phyloP scores from a whole-genome alignment of 2,888 invertebrate genomes.

The Apeira syringaria region DNA sequence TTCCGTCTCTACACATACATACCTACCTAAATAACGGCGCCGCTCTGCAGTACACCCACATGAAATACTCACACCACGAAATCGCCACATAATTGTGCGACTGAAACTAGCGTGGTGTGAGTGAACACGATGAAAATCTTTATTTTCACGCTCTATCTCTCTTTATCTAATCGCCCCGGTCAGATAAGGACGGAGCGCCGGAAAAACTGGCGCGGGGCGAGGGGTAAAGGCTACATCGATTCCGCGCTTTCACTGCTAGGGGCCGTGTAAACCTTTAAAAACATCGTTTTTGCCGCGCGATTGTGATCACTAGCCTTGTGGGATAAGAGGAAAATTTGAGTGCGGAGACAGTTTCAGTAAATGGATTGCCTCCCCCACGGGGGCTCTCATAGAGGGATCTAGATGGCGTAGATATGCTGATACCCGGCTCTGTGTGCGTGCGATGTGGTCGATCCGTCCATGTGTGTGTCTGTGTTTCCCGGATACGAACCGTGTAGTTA shows the following conservation, averaged over 20 bases:
- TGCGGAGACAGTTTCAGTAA: conserved; percentile 64
- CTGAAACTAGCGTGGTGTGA: conserved; percentile 72
- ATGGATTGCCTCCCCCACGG: conserved; percentile 83
- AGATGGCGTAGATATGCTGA: conserved; percentile 83
- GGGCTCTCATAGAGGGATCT: conserved; percentile 83
- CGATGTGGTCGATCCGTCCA: conserved; percentile 42
- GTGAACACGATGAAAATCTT: conserved; percentile 84
- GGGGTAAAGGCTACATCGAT: conserved; percentile 84
- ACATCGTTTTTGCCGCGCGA: conserved; percentile 75
- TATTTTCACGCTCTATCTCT: conserved; percentile 84
- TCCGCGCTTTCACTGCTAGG: conserved; percentile 84
- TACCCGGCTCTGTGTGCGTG: conserved; percentile 69
- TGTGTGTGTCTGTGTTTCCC: conserved; percentile 69
- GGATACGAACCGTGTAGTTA: conserved; percentile 67
- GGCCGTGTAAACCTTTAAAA: conserved; percentile 84
- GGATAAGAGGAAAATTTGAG: conserved; percentile 70
- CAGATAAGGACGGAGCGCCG: conserved; percentile 82
- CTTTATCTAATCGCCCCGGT: conserved; percentile 82
- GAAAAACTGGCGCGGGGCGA: conserved; percentile 82
- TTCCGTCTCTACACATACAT: conserved; percentile 49
- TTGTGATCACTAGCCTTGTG: conserved; percentile 77
- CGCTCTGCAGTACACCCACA: conserved; percentile 44
- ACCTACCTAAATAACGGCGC: conserved; percentile 32
- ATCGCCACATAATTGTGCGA: conserved; percentile 60
- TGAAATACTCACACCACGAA: conserved; percentile 60